Evolutionary conservation across 2,888 invertebrate genomes (phyloP).

Genomic region (Nowickia ferox): DNA sequence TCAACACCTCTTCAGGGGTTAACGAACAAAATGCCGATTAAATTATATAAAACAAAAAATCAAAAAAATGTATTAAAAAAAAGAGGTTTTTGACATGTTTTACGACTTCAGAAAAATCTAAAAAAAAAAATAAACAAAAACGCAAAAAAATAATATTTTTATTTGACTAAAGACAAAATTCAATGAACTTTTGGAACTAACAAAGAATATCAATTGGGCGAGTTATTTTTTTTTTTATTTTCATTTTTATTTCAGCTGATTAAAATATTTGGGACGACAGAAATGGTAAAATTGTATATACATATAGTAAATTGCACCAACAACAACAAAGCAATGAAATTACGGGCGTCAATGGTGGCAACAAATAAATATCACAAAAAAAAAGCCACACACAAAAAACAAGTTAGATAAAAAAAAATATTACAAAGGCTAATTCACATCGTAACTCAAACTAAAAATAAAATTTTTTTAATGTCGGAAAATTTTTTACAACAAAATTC

Average conservation of each 20-base stretch:
- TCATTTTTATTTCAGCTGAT: slow-evolving; percentile 39
- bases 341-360: slow-evolving; percentile 37
- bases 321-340: slow-evolving; percentile 43
- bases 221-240: slow-evolving; percentile 15
- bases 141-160: slow-evolving; percentile 51
- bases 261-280: slow-evolving; percentile 47
- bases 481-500: slow-evolving; percentile 38
- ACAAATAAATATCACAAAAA: slow-evolving; percentile 41
- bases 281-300: slow-evolving; percentile 34
- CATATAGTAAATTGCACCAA: slow-evolving; percentile 17
- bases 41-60: slow-evolving; percentile 19
- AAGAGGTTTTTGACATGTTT: slow-evolving; percentile 64
- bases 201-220: slow-evolving; percentile 64
- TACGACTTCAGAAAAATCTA: slow-evolving; percentile 62
- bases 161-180: slow-evolving; percentile 47
- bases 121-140: slow-evolving; percentile 56
- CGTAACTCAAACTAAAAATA: slow-evolving; percentile 35
- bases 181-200: slow-evolving; percentile 61
- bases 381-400: slow-evolving; percentile 2
- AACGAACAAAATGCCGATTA: slow-evolving; percentile 42
- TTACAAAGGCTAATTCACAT: slow-evolving; percentile 52
- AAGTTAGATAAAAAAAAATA: not conserved
- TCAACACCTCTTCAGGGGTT: slow-evolving; percentile 24
- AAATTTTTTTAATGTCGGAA: not conserved
- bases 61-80: slow-evolving; percentile 50